Percentiles rank a stretch among this genome's conserved stretches.
Conservation (phyloP, 1,140 invertebrate genomes). For the Ceratosolen solmsi region DNA sequence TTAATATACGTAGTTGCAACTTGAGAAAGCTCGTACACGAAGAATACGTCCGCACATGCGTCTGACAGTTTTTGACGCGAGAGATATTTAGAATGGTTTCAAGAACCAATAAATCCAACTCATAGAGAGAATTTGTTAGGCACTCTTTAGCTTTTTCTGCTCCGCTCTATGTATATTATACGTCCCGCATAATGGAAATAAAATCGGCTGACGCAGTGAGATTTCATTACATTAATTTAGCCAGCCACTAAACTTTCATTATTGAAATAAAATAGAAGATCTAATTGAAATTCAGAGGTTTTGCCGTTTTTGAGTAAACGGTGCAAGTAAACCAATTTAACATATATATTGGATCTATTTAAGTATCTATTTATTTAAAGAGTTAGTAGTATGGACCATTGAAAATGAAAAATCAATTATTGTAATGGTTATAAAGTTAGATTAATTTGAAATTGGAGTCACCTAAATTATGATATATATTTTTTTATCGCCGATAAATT, state of each 20-base stretch:
- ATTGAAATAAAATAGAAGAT: constrained; percentile 3
- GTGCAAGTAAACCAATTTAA: background rate
- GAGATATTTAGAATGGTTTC: background rate
- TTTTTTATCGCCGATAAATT: too few relatives aligned
- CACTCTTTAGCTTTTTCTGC: background rate
- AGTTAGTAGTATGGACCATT: too few relatives aligned
- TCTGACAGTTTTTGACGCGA: background rate
- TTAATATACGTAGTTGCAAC: too few relatives aligned
- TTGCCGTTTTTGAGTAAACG: background rate
- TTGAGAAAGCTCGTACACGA: too few relatives aligned
- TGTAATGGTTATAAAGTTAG: too few relatives aligned
- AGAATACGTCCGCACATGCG: background rate
- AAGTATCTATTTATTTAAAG: background rate
- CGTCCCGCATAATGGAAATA: constrained; percentile 32
- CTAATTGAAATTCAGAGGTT: background rate
- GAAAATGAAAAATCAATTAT: too few relatives aligned
- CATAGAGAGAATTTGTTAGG: background rate
- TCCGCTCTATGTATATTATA: background rate
- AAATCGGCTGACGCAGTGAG: constrained; percentile 21
- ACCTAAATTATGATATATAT: too few relatives aligned
- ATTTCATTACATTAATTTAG: background rate
- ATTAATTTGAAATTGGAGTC: too few relatives aligned
- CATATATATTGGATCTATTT: background rate
- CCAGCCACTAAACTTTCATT: background rate
- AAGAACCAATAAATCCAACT: background rate